Evolutionary conservation across 2,113 vertebrate species (phyloP).

Genomic region (Herpetotheres cachinnans): DNA sequence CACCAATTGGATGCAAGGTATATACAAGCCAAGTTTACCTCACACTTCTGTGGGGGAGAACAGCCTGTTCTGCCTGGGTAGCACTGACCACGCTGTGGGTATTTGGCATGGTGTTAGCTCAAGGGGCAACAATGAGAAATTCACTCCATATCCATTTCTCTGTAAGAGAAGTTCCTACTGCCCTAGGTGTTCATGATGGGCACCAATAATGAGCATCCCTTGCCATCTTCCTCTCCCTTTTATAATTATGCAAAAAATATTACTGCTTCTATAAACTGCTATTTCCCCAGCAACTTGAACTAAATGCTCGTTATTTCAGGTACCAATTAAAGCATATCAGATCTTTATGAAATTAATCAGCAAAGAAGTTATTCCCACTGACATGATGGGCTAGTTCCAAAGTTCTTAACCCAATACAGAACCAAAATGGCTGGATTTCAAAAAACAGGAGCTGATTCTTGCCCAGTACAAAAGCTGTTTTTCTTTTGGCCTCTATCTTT

Average conservation of each 20-base stretch:
- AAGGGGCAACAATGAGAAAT: background rate
- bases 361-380: background rate
- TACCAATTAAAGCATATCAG: background rate
- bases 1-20: background rate
- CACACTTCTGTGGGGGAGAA: background rate
- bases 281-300: background rate
- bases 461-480: background rate
- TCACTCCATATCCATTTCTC: background rate
- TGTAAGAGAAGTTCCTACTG: background rate
- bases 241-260: background rate
- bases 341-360: background rate
- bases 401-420: background rate
- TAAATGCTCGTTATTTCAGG: background rate
- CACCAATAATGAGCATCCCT: background rate
- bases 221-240: background rate
- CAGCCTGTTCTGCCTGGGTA: background rate
- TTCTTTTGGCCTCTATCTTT: background rate
- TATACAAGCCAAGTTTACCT: background rate
- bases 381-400: background rate
- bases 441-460: background rate
- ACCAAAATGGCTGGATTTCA: background rate
- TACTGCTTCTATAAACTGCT: background rate
- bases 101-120: background rate
- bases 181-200: background rate
- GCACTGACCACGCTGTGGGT: background rate